phyloP scores from a whole-genome alignment of 2,888 invertebrate genomes.

The Chloromyia formosa region DNA sequence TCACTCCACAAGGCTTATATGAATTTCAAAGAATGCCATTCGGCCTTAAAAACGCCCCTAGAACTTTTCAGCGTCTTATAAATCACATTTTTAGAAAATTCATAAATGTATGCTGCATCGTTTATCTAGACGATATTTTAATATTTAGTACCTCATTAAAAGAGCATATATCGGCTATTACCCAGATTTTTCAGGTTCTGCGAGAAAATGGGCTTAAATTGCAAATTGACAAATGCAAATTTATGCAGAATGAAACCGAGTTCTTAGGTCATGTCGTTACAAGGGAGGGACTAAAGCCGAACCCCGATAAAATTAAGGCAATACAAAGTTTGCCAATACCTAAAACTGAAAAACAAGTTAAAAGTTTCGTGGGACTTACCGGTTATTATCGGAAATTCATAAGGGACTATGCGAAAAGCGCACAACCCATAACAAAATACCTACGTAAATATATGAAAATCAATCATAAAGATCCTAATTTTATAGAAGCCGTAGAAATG shows the following conservation, averaged over 20 bases:
- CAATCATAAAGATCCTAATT: not conserved
- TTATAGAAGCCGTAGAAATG: not conserved
- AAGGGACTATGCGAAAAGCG: not conserved
- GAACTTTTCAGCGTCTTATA: conserved; percentile 9
- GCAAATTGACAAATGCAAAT: conserved; percentile 11
- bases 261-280: no score
- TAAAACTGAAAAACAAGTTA: no score
- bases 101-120: not conserved
- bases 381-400: conserved; percentile 1
- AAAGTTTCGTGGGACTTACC: no score
- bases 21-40: conserved; percentile 14
- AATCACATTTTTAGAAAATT: not conserved
- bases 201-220: not conserved
- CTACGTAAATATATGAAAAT: not conserved
- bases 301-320: no score
- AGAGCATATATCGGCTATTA: not conserved
- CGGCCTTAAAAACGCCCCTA: not conserved
- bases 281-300: no score
- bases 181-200: conserved; percentile 12
- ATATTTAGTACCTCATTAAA: not conserved
- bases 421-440: not conserved
- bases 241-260: not conserved
- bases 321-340: not conserved
- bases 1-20: conserved; percentile 9
- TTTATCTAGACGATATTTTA: no score